These are phyloP conservation scores for Pteropus alecto DNA, from an alignment of 2,113 vertebrate species.

Conservation along the genomic window DNA sequence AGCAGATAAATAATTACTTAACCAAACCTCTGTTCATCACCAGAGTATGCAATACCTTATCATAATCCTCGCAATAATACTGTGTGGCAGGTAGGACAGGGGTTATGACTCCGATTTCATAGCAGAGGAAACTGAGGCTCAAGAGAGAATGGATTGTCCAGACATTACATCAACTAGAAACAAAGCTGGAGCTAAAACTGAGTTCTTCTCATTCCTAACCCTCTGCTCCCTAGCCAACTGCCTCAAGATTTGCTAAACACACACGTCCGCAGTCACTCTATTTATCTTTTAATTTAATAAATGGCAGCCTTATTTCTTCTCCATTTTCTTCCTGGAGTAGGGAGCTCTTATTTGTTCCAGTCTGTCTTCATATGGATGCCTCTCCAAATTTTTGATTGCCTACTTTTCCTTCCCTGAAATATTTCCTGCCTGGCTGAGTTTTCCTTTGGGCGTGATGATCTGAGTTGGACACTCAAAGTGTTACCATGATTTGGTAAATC, in stretches of 20 bases:
- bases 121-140: background rate
- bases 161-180: background rate
- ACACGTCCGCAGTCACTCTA: background rate
- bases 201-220: background rate
- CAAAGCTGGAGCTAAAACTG: background rate
- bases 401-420: background rate
- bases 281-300: background rate
- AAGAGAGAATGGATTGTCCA: background rate
- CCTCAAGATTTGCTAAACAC: background rate
- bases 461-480: background rate
- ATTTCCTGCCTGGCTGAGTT: background rate
- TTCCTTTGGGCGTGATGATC: background rate
- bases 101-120: background rate
- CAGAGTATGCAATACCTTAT: background rate
- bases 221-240: background rate
- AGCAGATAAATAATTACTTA: background rate
- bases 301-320: background rate
- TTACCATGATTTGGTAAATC: background rate
- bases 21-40: background rate
- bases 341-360: background rate
- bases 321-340: background rate
- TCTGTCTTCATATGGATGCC: background rate
- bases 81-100: background rate
- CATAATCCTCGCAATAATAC: background rate
- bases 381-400: background rate